Evolutionary conservation across 2,797 vertebrate species (phyloP).

Genomic region (Dendrocincla fuliginosa): DNA sequence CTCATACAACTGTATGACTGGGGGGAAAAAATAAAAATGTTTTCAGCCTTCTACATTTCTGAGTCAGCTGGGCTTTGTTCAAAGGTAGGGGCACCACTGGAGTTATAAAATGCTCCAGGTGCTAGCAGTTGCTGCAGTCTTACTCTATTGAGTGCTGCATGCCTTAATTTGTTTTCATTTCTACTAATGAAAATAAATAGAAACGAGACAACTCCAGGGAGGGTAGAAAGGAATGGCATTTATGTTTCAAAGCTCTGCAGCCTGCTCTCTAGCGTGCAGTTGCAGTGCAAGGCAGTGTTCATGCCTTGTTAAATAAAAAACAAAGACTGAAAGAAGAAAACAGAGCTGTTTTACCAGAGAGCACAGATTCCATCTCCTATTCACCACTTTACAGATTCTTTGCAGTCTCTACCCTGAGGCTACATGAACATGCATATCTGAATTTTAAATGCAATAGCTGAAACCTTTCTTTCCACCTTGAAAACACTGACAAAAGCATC

Average conservation of each 20-base stretch:
- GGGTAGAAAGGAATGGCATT: constrained; percentile 14
- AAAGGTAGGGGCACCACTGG: not conserved
- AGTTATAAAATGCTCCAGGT: constrained; percentile 15
- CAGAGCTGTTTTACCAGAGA: not conserved
- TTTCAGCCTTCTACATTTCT: not conserved
- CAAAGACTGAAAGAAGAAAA: constrained; percentile 17
- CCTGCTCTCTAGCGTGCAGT: not conserved
- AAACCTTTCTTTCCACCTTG: constrained; percentile 31
- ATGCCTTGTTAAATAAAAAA: constrained; percentile 60
- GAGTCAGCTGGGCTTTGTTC: not conserved
- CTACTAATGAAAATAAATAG: constrained; percentile 70
- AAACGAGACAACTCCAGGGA: constrained; percentile 43
- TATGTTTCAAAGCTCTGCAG: constrained; percentile 17
- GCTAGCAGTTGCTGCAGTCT: not conserved
- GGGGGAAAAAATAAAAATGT: not conserved
- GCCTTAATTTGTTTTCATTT: constrained; percentile 67
- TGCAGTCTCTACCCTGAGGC: not conserved
- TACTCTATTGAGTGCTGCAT: constrained; percentile 3
- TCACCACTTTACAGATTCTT: not conserved
- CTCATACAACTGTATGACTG: not conserved
- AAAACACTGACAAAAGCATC: constrained; percentile 17
- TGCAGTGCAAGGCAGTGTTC: not conserved
- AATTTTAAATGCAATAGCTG: constrained; percentile 29
- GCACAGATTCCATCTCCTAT: not conserved
- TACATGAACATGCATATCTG: not conserved